These are phyloP conservation scores for Rhadinocentrus ornatus DNA, from an alignment of 2,797 vertebrate species.

Conservation along the genomic window DNA sequence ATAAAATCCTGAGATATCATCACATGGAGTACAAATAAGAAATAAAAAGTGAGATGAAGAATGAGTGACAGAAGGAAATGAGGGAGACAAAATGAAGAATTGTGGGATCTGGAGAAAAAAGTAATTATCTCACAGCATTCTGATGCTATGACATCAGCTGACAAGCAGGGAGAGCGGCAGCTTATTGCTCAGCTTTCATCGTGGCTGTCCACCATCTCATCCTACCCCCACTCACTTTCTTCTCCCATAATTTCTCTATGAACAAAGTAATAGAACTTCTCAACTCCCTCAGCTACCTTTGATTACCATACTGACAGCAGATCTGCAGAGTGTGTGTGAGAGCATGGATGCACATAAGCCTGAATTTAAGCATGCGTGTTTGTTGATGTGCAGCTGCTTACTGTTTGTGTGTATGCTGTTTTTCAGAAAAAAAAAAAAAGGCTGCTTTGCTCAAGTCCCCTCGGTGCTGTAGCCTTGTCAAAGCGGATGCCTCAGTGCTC, in stretches of 20 bases:
- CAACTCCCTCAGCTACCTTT: conserved; percentile 53
- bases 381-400: conserved; percentile 32
- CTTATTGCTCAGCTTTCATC: conserved; percentile 78
- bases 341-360: conserved; percentile 18
- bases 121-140: conserved; percentile 70
- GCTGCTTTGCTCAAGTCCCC: conserved; percentile 41
- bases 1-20: conserved; percentile 42
- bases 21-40: conserved; percentile 19
- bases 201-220: conserved; percentile 42
- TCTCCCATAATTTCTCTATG: conserved; percentile 52
- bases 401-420: conserved; percentile 26
- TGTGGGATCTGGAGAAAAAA: conserved; percentile 50
- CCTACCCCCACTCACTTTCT: conserved; percentile 22
- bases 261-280: conserved; percentile 45
- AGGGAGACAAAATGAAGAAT: conserved; percentile 39
- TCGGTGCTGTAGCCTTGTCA: conserved; percentile 45
- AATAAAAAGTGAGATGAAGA: conserved; percentile 18
- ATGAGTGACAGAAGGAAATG: conserved; percentile 66
- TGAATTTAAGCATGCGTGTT: conserved; percentile 14
- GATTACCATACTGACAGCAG: conserved; percentile 59
- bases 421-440: conserved; percentile 40
- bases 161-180: conserved; percentile 73
- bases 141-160: conserved; percentile 72
- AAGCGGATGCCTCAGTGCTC: conserved; percentile 57
- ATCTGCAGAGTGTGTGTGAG: conserved; percentile 26